Conservation (phyloP, 2,797 vertebrate genomes). For the Xenentodon cancila region DNA sequence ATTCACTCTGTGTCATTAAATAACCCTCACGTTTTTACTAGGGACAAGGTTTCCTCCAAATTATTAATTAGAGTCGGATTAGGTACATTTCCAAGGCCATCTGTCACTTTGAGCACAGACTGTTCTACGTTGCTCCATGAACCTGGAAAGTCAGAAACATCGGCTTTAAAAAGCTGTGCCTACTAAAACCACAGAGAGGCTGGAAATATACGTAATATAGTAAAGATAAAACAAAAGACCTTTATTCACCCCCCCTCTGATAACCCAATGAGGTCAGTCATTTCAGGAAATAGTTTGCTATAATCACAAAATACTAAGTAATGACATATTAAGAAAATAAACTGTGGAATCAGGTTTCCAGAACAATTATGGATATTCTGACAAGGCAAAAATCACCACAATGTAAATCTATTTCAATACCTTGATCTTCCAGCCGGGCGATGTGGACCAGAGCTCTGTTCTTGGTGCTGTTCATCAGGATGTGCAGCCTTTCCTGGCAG, state of each 20-base stretch:
- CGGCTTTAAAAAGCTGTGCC: no score
- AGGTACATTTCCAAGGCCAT: constrained; percentile 82
- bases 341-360: no score
- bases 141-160: constrained; percentile 69
- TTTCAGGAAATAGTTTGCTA: no score
- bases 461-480: constrained; percentile 88
- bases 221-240: no score
- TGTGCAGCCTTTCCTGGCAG: constrained; percentile 89
- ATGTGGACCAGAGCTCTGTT: constrained; percentile 96
- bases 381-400: no score
- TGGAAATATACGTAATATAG: no score
- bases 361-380: no score
- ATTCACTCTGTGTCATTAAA: not conserved
- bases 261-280: no score
- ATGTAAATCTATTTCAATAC: constrained; percentile 63
- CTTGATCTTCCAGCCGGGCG: constrained; percentile 92
- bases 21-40: constrained; percentile 89
- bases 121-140: constrained; percentile 93
- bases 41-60: constrained; percentile 86
- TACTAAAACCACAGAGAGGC: no score
- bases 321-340: no score
- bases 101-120: constrained; percentile 86
- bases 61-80: constrained; percentile 84
- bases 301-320: no score
- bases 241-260: no score